Percentiles rank a stretch among this genome's conserved stretches.
Evolutionary conservation across 2,113 vertebrate species (phyloP).

Genomic region (Sebastes schlegelii): DNA sequence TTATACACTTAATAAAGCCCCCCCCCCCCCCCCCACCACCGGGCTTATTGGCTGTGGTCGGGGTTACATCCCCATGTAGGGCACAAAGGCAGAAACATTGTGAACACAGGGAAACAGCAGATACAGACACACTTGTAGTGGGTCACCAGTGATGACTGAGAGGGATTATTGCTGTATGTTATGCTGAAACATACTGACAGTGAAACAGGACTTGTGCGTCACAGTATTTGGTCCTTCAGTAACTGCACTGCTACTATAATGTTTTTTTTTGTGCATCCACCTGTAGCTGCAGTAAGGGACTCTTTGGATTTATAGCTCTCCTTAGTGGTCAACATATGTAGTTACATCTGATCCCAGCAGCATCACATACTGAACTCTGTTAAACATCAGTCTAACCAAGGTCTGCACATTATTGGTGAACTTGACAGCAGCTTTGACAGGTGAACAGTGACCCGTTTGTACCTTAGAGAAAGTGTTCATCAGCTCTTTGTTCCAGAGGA

Average conservation of each 20-base stretch:
- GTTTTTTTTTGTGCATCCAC: too few relatives aligned
- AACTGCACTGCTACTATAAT: neutral
- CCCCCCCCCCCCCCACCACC: too few relatives aligned
- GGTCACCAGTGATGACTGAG: too few relatives aligned
- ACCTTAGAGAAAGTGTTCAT: constrained; percentile 96
- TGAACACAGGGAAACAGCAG: too few relatives aligned
- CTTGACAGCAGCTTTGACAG: neutral
- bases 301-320: neutral
- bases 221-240: neutral
- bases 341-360: constrained; percentile 10
- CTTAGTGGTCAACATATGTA: constrained; percentile 19
- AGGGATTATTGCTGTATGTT: too few relatives aligned
- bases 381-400: neutral
- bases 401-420: neutral
- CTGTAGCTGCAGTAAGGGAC: neutral
- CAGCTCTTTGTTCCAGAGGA: constrained; percentile 94
- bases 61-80: too few relatives aligned
- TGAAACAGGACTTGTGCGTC: neutral
- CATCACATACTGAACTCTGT: neutral
- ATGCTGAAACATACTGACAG: too few relatives aligned
- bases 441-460: neutral
- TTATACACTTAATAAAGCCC: too few relatives aligned
- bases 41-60: too few relatives aligned
- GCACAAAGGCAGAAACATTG: too few relatives aligned
- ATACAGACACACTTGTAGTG: too few relatives aligned